These are phyloP conservation scores for Trochalopteron elliotii DNA, from an alignment of 2,113 vertebrate genomes.

Conservation along the genomic window DNA sequence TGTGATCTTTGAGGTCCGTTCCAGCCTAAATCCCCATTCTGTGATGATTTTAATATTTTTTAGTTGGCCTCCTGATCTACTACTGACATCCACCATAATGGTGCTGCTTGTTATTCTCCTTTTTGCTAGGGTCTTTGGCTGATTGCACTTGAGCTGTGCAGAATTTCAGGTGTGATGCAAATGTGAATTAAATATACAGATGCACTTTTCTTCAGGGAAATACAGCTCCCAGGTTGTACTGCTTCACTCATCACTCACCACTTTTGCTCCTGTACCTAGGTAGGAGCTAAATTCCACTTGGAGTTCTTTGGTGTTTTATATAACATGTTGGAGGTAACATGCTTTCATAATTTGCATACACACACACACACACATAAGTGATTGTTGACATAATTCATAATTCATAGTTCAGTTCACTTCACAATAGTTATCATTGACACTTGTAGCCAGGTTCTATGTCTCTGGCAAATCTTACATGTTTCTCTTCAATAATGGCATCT, in stretches of 20 bases:
- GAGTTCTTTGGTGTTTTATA: neutral
- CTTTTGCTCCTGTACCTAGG: neutral
- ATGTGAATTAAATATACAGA: neutral
- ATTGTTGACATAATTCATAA: neutral
- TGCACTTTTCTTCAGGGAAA: neutral
- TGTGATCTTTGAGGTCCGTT: neutral
- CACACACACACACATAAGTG: neutral
- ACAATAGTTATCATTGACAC: neutral
- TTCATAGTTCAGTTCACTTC: neutral
- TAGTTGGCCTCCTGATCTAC: neutral
- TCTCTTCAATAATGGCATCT: neutral
- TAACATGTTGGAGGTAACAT: rapidly evolving
- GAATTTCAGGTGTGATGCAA: neutral
- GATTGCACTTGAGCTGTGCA: neutral
- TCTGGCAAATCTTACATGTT: neutral
- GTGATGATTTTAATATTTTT: neutral
- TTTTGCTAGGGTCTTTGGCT: neutral
- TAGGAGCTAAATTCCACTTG: neutral
- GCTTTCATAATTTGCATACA: rapidly evolving
- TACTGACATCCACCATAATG: neutral
- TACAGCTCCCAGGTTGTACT: neutral
- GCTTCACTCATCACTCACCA: neutral
- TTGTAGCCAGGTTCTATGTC: neutral
- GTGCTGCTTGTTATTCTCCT: neutral
- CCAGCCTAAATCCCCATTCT: neutral